Percentiles rank a stretch among this genome's conserved stretches.
Conservation (phyloP, 2,888 invertebrate species). For the Tortricodes alternella region DNA sequence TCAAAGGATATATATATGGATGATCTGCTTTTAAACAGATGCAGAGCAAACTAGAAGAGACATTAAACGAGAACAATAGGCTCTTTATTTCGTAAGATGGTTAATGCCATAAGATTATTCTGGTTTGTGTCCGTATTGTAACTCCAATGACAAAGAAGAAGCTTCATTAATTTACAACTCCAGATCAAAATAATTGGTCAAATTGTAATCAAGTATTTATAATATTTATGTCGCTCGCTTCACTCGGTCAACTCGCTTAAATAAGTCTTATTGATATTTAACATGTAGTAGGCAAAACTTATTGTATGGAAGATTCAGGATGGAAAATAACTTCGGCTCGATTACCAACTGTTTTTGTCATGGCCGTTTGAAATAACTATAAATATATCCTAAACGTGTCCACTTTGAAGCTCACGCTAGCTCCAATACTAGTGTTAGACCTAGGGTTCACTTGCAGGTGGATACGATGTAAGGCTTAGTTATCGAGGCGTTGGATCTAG, state of each 20-base stretch:
- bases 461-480: neutral
- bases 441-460: neutral
- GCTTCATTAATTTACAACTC: too few species aligned
- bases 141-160: too few species aligned
- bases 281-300: neutral
- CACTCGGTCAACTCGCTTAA: neutral
- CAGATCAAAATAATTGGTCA: too few species aligned
- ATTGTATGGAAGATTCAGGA: conserved; percentile 8
- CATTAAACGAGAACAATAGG: too few species aligned
- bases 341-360: conserved; percentile 7
- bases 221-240: too few species aligned
- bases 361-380: conserved; percentile 12
- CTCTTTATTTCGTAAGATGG: too few species aligned
- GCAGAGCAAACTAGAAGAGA: neutral
- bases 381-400: conserved; percentile 7
- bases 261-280: neutral
- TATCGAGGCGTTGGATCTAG: neutral
- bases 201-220: neutral
- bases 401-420: neutral
- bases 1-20: neutral
- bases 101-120: too few species aligned
- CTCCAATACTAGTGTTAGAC: neutral
- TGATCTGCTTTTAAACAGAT: neutral
- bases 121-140: too few species aligned
- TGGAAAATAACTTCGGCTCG: neutral